Base-by-base conservation (phyloP, 23 tunicate species). In the Ascidia mentula region DNA sequence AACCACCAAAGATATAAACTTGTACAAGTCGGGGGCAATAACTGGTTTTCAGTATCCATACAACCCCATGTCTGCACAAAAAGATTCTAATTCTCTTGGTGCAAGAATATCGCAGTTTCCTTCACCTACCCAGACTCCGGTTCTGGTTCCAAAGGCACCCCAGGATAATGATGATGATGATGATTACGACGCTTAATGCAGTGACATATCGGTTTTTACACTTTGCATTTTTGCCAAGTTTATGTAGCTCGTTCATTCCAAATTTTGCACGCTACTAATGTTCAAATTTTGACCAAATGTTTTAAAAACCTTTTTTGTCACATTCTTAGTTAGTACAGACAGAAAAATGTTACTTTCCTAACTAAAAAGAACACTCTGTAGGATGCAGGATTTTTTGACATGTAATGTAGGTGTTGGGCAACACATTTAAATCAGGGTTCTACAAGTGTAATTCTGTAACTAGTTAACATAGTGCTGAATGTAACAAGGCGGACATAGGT, bases 151-250 rank as follows among this genome's bases (percentile, higher is more conserved):
- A 39, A 37, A 40, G 76, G 6, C 6, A 3, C 36, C 18, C 6
- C 81, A 83, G 15, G 87, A 83, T 37, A 81, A 83, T 61, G 87
- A 83, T 61, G 75, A 83, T 76, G 87, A 83, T 60, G 75, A 34
- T 60, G 45, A 45, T 36, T 1, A 28, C 65, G 24, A 9, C 65
- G 24, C 13, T 5, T n/a, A n/a, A n/a, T n/a, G n/a, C n/a, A n/a
- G n/a, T n/a, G n/a, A n/a, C n/a, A n/a, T n/a, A n/a, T n/a, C n/a
- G n/a, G n/a, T 53, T 53, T 53, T 53, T 42, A 42, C 12, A 53
- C n/a, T n/a, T n/a, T 26, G 65, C 65, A 9, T 53, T 53, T 53
- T 53, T 53, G 65, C 22, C 65, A 26, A 53, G 24, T 20, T 9
- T 3, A 53, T 53, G 65, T 28, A 53, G 65, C 65, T 53, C 65